Evolutionary conservation across 1,140 invertebrate species (phyloP).

Genomic region (Caerostris darwini): DNA sequence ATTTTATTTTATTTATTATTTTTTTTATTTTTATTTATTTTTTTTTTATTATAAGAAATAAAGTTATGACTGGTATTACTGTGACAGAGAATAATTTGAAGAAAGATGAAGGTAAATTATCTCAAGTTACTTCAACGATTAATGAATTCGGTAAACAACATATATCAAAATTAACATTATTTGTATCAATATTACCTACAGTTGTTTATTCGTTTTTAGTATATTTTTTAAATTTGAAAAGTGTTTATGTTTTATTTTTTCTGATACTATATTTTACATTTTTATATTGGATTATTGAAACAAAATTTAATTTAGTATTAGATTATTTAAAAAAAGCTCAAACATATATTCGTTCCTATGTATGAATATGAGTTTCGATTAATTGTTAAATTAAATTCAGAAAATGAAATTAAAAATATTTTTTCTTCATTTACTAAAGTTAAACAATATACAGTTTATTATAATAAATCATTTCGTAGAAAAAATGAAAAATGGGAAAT

Average conservation of each 20-base stretch:
- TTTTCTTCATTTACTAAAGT: not conserved
- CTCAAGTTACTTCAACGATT: not conserved
- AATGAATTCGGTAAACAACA: not conserved
- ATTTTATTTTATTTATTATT: not conserved
- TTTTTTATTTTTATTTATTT: not conserved
- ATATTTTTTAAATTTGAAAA: not conserved
- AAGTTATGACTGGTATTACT: not conserved
- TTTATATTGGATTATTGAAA: conserved; percentile 4
- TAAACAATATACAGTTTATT: not conserved
- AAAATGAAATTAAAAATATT: not conserved
- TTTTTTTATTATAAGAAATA: conserved; percentile 4
- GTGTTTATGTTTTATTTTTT: not conserved
- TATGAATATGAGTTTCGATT: conserved; percentile 55
- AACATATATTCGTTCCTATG: not conserved
- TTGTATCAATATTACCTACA: not conserved
- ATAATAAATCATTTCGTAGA: not conserved
- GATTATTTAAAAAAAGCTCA: conserved; percentile 28
- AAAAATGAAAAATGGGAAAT: conserved; percentile 1
- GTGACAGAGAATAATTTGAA: not conserved
- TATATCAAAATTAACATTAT: conserved; percentile 14
- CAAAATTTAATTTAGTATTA: not conserved
- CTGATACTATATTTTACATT: not conserved
- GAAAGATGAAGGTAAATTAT: not conserved
- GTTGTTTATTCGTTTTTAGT: not conserved
- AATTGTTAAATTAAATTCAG: not conserved